Evolutionary conservation across 1,140 invertebrate genomes (phyloP), one percentile per base, ranked within the genome.

Genomic region (Drosophila kepulauana): DNA sequence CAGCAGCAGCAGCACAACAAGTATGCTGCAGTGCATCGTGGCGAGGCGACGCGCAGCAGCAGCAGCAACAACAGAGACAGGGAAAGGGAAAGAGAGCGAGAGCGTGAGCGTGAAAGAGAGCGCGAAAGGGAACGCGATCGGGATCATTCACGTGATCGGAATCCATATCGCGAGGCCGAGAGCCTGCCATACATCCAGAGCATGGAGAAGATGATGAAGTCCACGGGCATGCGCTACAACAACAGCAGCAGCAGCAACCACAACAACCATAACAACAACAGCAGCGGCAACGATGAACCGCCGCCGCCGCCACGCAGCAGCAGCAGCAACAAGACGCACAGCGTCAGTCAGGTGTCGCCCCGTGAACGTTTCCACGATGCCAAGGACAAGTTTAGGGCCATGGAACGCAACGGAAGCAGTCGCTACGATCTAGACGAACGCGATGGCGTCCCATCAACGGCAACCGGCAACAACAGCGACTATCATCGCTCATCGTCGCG

Each of bases 331-430:
- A 8, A 38, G 7, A 38, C 7, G 1, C 6, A 38, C 35, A 38
- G 46, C 7, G 62, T 66, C 35, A 65, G 67, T 15, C 64, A 89
- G 54, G 92, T 93, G 2, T 94, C 95, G 38, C 96, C 96, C 0
- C 94, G 95, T 64, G 96, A 97, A 73, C 94, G 96, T 43, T 97
- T 97, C 91, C 96, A 96, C 79, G 96, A 97, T 80, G 96, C 96
- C 45, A 97, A 97, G 91, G 96, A 97, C 86, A 97, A 97, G 92
- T 97, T 97, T 82, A 94, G 95, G 87, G 94, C 95, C 20, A 94
- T 97, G 93, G 96, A 97, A 92, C 84, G 58, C 46, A 68, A n/a
- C 93, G 95, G 72, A 73, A 94, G 95, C 45, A 94, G 95, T 59
- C 84, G 91, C 6, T 91, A 92, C 13, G 87, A 92, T 5, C 93